Base-by-base conservation (phyloP, 2,888 invertebrate species). In the Hecatera dysodea region DNA sequence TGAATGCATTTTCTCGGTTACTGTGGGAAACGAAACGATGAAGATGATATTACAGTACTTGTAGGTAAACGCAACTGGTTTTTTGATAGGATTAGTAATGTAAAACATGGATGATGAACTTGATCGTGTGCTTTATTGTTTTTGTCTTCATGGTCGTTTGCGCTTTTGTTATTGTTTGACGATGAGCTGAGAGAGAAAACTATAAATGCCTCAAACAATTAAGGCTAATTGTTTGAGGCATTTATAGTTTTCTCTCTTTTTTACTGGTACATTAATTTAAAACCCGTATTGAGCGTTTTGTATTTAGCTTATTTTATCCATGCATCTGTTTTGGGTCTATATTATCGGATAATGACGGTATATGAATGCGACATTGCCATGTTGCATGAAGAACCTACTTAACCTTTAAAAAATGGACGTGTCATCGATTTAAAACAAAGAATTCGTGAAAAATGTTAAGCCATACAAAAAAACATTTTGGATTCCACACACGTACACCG, bases 1-100 rank as follows among this genome's bases (percentile, higher is more conserved):
- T 89, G 87, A 87, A 90, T 88, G 90, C 86, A 88, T 89, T 89
- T 88, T 88, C 86, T 88, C 84, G 75, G 86, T 84, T 83, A 81
- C 79, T 88, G 88, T 90, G 90, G 90, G 90, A 90, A 90, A 78
- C 81, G 78, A 75, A 70, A 72, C 71, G 80, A 73, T 79, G 72
- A 70, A 53, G 50, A 61, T 64, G 66, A 70, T 78, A 65, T 64
- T 75, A 77, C 65, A 60, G 59, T 67, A 46, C 57, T 68, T 22
- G 53, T 27, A 46, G 44, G 62, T 70, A 60, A 78, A 63, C 52
- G 61, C 17, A 39, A 36, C 44, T 55, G 33, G 62, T 62, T 66
- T 64, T 68, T 61, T 56, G 48, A 59, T 78, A 39, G 42, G 69
- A 63, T 66, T 74, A 74, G 66, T 63, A 56, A 72, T 78, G 75